Percentiles rank a stretch among this genome's conserved stretches.
Conservation (phyloP, 2,888 invertebrate species). For the Ditylenchus weischeri region DNA sequence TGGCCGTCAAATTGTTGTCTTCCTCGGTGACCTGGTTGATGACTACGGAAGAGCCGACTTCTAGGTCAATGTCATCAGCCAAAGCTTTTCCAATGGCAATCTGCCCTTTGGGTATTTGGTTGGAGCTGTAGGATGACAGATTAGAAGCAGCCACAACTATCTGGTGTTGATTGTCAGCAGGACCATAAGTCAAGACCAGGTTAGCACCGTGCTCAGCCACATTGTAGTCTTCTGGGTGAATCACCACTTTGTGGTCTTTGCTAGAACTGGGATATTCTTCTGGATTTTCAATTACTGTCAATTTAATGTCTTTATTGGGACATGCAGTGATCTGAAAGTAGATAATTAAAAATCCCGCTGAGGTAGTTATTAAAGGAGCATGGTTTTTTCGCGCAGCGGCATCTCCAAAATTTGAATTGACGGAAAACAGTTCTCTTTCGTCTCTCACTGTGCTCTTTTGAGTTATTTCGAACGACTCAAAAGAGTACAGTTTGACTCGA, state of each 20-base stretch:
- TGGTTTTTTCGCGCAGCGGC: no score
- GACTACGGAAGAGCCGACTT: background rate
- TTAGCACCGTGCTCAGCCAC: background rate
- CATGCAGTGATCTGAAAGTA: background rate
- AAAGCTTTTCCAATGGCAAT: background rate
- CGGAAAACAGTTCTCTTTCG: no score
- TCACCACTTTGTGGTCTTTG: background rate
- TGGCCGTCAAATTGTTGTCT: background rate
- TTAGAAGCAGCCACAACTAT: background rate
- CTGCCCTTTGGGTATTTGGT: background rate
- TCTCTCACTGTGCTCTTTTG: no score
- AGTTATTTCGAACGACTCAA: no score
- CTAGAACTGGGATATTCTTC: background rate
- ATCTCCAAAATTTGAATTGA: no score
- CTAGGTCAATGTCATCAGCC: background rate
- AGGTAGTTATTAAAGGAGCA: no score
- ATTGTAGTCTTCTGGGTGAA: background rate
- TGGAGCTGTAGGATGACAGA: background rate
- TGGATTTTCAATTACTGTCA: background rate
- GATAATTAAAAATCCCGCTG: background rate
- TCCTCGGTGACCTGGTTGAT: constrained; percentile 1
- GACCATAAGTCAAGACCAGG: background rate
- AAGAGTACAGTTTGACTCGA: no score
- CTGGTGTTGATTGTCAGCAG: background rate
- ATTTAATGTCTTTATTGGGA: background rate